Base-by-base conservation (phyloP, 1,140 invertebrate species). In the Cephus cinctus region DNA sequence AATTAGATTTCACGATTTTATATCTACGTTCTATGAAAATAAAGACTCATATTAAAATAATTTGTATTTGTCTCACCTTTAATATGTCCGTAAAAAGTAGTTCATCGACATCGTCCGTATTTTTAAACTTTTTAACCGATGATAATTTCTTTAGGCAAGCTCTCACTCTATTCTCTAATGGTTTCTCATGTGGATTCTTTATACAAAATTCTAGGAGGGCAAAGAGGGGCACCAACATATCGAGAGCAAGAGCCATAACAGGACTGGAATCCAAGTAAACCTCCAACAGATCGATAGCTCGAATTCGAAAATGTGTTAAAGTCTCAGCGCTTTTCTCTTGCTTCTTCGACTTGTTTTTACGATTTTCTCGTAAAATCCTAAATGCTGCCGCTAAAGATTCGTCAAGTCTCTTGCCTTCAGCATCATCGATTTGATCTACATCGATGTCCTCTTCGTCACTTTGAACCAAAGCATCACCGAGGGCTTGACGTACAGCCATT, bases 381-480 rank as follows among this genome's bases (percentile, higher is more conserved):
- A 91, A 90, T 1, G 86, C 86, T 31, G 81, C 80, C 1, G 83
- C 83, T 18, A 91, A 65, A 2, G 85, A 85, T 56, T 81, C 73
- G 59, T 91, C 83, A 3, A 90, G 69, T 51, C 82, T 81, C 52
- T 84, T 82, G 4, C 88, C 88, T 66, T 90, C 85, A 52, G 83
- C 84, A 57, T 91, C 88, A 47, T 79, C 79, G 31, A 92, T 84
- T 52, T 89, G 79, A 61, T 91, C 87, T 12, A 89, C 79, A 54
- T 90, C 86, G 5, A 90, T 75, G 48, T 86, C 87, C 65, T 87
- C 86, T 18, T 81, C 76, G 40, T 87, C 85, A 21, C 79, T 79
- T 55, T 82, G 76, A 8, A 67, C 57, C 1, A 75, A 77, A 32
- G 77, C 78, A 27, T 73, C 71, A 6, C 82, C 83, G 8, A 87